These are phyloP conservation scores for Callospermophilus lateralis DNA, from an alignment of 2,113 vertebrate species.

Conservation along the genomic window DNA sequence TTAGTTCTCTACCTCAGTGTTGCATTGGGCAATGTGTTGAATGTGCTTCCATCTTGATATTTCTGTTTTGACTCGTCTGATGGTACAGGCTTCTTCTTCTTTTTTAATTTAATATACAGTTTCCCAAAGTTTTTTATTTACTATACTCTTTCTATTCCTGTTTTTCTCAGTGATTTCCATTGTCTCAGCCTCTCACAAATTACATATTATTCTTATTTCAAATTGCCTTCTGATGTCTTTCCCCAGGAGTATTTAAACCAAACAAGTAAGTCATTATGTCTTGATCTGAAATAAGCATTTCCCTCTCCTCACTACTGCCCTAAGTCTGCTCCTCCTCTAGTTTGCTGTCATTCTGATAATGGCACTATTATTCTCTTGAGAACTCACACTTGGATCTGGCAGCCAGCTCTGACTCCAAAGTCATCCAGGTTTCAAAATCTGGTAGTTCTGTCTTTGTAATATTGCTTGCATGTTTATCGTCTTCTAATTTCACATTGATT, in stretches of 20 bases:
- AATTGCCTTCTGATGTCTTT: slow-evolving; percentile 17
- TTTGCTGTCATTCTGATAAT: neutral
- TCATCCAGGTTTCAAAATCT: neutral
- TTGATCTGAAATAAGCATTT: neutral
- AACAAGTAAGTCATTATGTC: neutral
- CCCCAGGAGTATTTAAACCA: neutral
- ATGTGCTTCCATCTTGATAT: neutral
- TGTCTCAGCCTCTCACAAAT: neutral
- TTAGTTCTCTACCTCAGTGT: neutral
- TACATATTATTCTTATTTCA: neutral
- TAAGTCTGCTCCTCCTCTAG: neutral
- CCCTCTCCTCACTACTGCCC: neutral
- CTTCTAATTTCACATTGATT: neutral
- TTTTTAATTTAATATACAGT: neutral
- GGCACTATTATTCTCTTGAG: neutral
- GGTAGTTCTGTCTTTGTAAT: neutral
- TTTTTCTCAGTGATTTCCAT: neutral
- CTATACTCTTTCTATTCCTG: neutral
- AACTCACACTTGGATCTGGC: neutral
- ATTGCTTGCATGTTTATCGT: neutral
- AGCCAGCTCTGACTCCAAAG: neutral
- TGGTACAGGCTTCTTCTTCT: neutral
- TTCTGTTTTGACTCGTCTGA: neutral
- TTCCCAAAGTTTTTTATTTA: neutral
- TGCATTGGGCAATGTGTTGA: neutral